Evolutionary conservation across 2,797 vertebrate species (phyloP).

Genomic region (Microctenopoma lineatum): DNA sequence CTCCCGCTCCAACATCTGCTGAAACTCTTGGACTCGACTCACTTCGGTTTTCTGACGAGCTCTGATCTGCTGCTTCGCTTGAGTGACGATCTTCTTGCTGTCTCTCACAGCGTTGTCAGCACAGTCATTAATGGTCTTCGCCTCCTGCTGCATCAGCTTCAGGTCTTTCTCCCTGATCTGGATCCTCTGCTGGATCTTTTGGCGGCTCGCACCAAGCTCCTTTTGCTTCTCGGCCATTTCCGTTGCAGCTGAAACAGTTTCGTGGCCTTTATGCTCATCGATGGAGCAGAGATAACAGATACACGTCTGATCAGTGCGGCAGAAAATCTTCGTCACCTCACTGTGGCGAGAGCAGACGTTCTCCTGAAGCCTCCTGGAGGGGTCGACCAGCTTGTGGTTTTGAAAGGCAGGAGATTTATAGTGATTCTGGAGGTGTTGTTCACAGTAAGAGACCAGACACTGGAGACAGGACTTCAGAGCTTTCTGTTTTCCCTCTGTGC

Average conservation of each 20-base stretch:
- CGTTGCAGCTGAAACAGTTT: not conserved
- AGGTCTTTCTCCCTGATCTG: not conserved
- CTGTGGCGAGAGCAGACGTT: not conserved
- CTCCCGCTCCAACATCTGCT: not conserved
- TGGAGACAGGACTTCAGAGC: not conserved
- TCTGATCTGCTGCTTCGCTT: conserved; percentile 2
- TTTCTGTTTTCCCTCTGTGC: not conserved
- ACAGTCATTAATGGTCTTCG: too few species aligned
- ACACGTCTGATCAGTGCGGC: not conserved
- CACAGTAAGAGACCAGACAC: not conserved
- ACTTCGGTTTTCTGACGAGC: not conserved
- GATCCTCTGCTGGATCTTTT: not conserved
- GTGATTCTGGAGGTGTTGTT: not conserved
- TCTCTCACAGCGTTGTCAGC: not conserved
- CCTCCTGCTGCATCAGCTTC: not conserved
- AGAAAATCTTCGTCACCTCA: not conserved
- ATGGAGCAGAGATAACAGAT: not conserved
- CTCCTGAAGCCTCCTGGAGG: not conserved
- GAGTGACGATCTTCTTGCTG: not conserved
- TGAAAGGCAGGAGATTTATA: not conserved
- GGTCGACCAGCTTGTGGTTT: conserved; percentile 1
- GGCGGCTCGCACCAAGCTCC: not conserved
- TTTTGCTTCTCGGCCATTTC: not conserved
- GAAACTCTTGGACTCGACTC: not conserved
- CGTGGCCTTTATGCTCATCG: not conserved